Conservation (phyloP, 2,113 vertebrate species). For the Fukomys damarensis region DNA sequence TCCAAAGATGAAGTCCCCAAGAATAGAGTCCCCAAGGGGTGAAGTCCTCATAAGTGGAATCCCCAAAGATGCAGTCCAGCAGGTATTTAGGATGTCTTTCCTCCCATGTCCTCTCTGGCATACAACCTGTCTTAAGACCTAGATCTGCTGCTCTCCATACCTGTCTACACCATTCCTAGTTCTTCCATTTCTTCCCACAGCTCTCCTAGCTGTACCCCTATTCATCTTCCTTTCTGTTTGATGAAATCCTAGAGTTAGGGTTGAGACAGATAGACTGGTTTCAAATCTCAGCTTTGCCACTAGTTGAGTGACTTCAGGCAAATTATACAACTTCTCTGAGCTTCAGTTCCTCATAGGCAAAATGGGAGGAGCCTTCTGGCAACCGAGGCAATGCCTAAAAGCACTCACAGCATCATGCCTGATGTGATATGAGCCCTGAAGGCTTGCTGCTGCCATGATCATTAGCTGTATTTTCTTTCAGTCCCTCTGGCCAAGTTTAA, state of each 20-base stretch:
- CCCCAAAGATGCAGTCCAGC: not conserved
- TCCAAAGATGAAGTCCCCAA: not conserved
- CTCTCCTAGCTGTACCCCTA: not conserved
- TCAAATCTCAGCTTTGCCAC: not conserved
- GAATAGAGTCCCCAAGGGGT: not conserved
- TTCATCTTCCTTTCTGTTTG: not conserved
- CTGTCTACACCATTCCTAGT: not conserved
- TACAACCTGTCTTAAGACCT: not conserved
- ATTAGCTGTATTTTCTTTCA: not conserved
- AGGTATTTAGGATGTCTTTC: not conserved
- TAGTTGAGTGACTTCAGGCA: not conserved
- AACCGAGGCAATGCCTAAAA: not conserved
- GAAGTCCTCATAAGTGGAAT: no score
- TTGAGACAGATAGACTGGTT: not conserved
- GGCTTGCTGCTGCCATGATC: accelerated
- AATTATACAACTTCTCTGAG: not conserved
- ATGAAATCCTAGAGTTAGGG: not conserved
- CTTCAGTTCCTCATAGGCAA: not conserved
- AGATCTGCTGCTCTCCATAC: not conserved
- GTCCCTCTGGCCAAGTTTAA: not conserved
- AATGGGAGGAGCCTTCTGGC: not conserved
- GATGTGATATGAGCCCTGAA: accelerated
- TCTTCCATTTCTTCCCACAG: not conserved
- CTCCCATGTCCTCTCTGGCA: not conserved
- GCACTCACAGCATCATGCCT: not conserved